Base-by-base conservation (phyloP, 2,113 vertebrate species). In the Xenopus borealis region DNA sequence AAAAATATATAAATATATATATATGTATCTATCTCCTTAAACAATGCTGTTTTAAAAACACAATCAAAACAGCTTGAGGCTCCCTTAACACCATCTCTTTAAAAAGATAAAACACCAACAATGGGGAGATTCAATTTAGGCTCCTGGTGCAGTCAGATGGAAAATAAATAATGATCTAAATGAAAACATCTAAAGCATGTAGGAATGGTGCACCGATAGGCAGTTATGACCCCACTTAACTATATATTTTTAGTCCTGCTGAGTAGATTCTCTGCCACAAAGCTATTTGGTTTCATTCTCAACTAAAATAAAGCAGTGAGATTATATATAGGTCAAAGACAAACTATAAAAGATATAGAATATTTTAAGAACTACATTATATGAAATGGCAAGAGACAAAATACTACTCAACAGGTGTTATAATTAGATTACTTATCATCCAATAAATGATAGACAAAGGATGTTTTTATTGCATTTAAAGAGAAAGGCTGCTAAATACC, bases 241-340 rank as follows among this genome's bases (percentile, higher is more conserved):
- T 57, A 16, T 30, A 73, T 66, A 27, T 14, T n/a, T 63, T 58
- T 66, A 66, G 44, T 44, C 46, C n/a, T 20, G 14, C 55, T 59
- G 40, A 33, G 50, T 45, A 45, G 17, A 58, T 66, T 59, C 33
- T 73, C 55, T 58, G 33, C 18, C 58, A 11, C 23, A 45, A 66
- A 58, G 53, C 20, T n/a, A 73, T 66, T 66, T 66, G 72, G 50
- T 58, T 73, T 17, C 47, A 47, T 64, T 66, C 52, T 20, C n/a
- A 66, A 59, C 12, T n/a, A 23, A 14, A 58, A 45, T 14, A 73
- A 62, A 45, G 72, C 72, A 66, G 53, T 58, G 72, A 66, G 53
- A 58, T 33, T 58, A 73, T 66, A 52, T 73, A n/a, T 19, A 66
- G 72, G 63, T 44, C 63, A 66, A 11, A 50, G 6, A 50, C 12